A percentile compares a stretch with the other conserved stretches of the same genome.
These are phyloP conservation scores for Eupithecia exiguata DNA, from an alignment of 2,888 invertebrate species.

Conservation along the genomic window DNA sequence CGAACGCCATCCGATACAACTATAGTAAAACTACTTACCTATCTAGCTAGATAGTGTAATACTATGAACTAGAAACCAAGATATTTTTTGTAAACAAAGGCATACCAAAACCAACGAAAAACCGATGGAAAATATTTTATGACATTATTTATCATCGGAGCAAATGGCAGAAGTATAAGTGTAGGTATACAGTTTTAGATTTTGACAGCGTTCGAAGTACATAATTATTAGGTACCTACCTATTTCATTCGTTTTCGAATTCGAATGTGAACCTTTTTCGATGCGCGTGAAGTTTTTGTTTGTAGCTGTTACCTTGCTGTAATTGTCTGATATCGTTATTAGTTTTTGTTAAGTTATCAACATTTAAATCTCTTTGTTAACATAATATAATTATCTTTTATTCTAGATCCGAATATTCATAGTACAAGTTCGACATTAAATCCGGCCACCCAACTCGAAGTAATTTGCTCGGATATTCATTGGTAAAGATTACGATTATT, in stretches of 20 bases:
- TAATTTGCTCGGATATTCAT: neutral
- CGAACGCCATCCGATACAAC: slow-evolving; percentile 46
- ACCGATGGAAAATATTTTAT: neutral
- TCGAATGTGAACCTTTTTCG: neutral
- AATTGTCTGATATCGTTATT: neutral
- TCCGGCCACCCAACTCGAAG: neutral
- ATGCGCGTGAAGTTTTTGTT: neutral
- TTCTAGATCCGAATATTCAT: neutral
- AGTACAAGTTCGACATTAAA: neutral
- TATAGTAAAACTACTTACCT: slow-evolving; percentile 9
- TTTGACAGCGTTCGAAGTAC: neutral
- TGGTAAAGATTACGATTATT: neutral
- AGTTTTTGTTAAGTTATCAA: neutral
- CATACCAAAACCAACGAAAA: neutral
- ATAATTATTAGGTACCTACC: neutral
- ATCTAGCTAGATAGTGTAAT: neutral
- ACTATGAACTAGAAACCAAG: neutral
- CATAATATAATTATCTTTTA: neutral
- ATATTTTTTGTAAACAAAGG: neutral
- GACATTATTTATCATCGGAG: neutral
- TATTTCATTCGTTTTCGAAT: neutral
- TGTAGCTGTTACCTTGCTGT: neutral
- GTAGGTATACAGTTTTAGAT: neutral
- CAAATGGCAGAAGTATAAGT: neutral
- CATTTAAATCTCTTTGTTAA: neutral